Conservation (phyloP, 2,797 vertebrate genomes). For the Fundulus diaphanus region DNA sequence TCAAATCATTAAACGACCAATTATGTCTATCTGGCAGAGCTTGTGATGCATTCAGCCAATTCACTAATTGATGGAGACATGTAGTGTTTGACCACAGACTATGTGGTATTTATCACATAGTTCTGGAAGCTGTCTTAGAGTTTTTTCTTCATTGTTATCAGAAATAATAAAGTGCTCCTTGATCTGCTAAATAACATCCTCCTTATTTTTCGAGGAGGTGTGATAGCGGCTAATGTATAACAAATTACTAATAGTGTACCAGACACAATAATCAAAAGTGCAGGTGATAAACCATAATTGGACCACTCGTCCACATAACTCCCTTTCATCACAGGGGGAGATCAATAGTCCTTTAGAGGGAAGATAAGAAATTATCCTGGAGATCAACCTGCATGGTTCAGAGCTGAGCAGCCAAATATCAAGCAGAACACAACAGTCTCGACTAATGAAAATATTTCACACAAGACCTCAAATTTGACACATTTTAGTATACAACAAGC, state of each 20-base stretch:
- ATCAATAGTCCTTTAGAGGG: slow-evolving; percentile 74
- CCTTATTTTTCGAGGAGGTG: slow-evolving; percentile 5
- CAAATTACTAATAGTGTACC: slow-evolving; percentile 57
- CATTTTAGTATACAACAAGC: slow-evolving; percentile 62
- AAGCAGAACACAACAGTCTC: slow-evolving; percentile 45
- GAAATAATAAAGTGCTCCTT: neutral
- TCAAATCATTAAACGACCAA: slow-evolving; percentile 60
- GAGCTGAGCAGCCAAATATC: slow-evolving; percentile 56
- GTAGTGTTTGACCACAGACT: slow-evolving; percentile 30
- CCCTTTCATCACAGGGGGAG: slow-evolving; percentile 70
- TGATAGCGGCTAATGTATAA: slow-evolving; percentile 42
- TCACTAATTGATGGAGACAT: slow-evolving; percentile 54
- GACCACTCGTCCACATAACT: slow-evolving; percentile 49
- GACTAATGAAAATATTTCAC: slow-evolving; percentile 70
- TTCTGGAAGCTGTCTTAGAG: neutral
- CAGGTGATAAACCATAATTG: slow-evolving; percentile 67
- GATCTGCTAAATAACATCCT: neutral
- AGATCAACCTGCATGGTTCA: slow-evolving; percentile 67
- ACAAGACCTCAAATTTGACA: slow-evolving; percentile 54
- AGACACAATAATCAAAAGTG: slow-evolving; percentile 67
- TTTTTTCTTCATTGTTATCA: neutral
- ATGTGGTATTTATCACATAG: slow-evolving; percentile 12
- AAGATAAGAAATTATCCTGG: slow-evolving; percentile 67
- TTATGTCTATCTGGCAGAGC: slow-evolving; percentile 63
- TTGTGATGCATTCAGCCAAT: slow-evolving; percentile 50